Conservation (phyloP, 2,888 invertebrate genomes). For the Zhengitettix transpicula region DNA sequence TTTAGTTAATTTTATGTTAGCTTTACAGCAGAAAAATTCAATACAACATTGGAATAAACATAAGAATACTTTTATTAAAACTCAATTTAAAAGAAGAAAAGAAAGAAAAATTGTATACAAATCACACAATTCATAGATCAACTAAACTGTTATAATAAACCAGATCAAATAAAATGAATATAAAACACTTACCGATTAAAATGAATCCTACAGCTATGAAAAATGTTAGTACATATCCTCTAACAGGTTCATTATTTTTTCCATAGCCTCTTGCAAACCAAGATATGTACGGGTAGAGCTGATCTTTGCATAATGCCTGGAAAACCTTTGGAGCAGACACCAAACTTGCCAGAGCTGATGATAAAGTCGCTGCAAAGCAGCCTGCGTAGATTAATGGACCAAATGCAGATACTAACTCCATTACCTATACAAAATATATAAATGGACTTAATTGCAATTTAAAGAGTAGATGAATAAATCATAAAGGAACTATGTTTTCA, state of each 20-base stretch:
- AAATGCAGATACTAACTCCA: conserved; percentile 64
- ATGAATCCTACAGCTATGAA: conserved; percentile 73
- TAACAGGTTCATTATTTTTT: conserved; percentile 63
- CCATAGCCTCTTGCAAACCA: conserved; percentile 83
- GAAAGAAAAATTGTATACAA: background rate
- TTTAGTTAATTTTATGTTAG: too few species aligned
- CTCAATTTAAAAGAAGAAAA: too few species aligned
- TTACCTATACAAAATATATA: conserved; percentile 39
- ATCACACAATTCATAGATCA: background rate
- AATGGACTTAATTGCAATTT: too few species aligned
- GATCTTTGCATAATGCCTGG: conserved; percentile 87
- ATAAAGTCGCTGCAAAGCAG: conserved; percentile 91
- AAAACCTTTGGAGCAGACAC: conserved; percentile 92
- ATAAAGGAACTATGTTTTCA: too few species aligned
- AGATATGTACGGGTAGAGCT: conserved; percentile 77
- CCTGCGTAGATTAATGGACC: conserved; percentile 92
- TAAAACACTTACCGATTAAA: conserved; percentile 52
- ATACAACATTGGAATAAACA: too few species aligned
- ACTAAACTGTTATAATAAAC: background rate
- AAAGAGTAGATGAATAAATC: too few species aligned
- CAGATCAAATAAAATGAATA: background rate
- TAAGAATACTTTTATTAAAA: too few species aligned
- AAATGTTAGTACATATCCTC: conserved; percentile 87
- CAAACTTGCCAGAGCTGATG: conserved; percentile 87
- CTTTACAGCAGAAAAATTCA: too few species aligned